Evolutionary conservation across 2,113 vertebrate species (phyloP).

Genomic region (Taxidea taxus): DNA sequence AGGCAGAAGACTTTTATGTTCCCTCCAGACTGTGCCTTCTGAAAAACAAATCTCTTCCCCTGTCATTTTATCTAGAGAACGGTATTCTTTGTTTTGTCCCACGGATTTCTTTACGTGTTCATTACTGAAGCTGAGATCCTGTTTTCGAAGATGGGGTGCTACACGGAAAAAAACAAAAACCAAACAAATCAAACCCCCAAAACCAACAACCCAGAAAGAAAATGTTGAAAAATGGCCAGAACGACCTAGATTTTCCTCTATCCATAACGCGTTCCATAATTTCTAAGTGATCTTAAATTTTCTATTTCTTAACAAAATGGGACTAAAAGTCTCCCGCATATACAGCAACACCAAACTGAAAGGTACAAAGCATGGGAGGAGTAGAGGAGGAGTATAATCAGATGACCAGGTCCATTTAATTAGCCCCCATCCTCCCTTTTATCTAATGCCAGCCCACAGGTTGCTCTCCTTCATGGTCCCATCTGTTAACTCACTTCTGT

Average conservation of each 20-base stretch:
- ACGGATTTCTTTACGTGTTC: not conserved
- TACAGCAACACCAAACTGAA: not conserved
- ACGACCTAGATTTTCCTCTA: not conserved
- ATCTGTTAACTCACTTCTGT: constrained; percentile 3
- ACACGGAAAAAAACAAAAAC: not conserved
- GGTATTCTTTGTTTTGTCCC: constrained; percentile 22
- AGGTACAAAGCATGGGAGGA: not conserved
- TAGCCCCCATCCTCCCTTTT: not conserved
- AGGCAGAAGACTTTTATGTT: not conserved
- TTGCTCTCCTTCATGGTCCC: not conserved
- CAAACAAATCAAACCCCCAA: not conserved
- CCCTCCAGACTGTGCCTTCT: not conserved
- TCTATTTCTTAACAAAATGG: not conserved
- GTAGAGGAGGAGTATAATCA: not conserved
- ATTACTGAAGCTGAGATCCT: not conserved
- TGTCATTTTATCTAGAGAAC: not conserved
- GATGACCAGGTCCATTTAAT: not conserved
- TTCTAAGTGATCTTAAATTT: not conserved
- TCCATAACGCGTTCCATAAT: not conserved
- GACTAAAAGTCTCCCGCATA: not conserved
- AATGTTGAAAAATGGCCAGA: not conserved
- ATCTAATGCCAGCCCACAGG: not conserved
- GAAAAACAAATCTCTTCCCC: constrained; percentile 30
- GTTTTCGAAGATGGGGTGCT: not conserved
- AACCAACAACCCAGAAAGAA: not conserved